phyloP scores from a whole-genome alignment of 2,797 vertebrate genomes.

The Danio kyathit region DNA sequence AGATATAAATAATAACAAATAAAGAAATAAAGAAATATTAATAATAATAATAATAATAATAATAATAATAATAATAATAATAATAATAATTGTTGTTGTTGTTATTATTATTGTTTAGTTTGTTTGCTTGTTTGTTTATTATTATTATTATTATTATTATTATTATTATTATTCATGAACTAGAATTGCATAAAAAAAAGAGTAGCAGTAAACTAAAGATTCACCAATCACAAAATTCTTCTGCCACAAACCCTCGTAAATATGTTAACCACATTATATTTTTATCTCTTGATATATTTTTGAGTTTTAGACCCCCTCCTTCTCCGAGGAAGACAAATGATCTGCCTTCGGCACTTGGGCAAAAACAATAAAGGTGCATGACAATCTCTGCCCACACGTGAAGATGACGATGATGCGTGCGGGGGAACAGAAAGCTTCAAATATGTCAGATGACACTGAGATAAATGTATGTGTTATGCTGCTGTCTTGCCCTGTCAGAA shows the following conservation, averaged over 20 bases:
- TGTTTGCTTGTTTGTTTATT: too few species aligned
- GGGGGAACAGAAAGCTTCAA: constrained; percentile 40
- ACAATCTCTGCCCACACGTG: constrained; percentile 34
- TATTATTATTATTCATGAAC: too few species aligned
- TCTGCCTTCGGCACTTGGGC: constrained; percentile 23
- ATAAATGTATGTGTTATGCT: constrained; percentile 53
- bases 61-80: too few species aligned
- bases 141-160: too few species aligned
- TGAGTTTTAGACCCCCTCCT: constrained; percentile 1
- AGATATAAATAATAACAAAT: too few species aligned
- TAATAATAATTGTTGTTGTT: too few species aligned
- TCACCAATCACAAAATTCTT: not conserved
- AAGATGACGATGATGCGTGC: not conserved
- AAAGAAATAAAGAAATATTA: too few species aligned
- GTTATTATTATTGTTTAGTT: too few species aligned
- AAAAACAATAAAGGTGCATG: constrained; percentile 24
- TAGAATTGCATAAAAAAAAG: too few species aligned
- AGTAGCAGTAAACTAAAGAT: not conserved
- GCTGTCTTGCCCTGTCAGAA: constrained; percentile 13
- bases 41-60: too few species aligned
- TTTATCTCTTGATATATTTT: constrained; percentile 21
- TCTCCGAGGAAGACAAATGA: constrained; percentile 24
- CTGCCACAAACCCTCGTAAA: not conserved
- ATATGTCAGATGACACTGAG: constrained; percentile 29
- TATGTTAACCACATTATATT: not conserved